phyloP scores from a whole-genome alignment of 1,140 invertebrate species.

The Drosophila bipectinata region DNA sequence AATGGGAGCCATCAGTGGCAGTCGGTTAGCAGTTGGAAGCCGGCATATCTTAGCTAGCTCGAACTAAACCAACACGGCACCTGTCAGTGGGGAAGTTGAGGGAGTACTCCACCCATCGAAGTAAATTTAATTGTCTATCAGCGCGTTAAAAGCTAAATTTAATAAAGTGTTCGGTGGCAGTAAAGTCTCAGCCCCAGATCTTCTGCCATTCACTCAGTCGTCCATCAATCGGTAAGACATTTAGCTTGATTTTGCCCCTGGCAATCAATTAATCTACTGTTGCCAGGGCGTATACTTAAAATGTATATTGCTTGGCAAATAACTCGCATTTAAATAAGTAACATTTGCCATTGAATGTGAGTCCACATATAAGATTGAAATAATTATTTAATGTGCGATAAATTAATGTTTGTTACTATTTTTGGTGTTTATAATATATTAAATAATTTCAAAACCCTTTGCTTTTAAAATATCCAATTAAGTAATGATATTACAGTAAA shows the following conservation, averaged over 20 bases:
- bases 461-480: constrained; percentile 27
- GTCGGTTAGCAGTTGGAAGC: constrained; percentile 15
- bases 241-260: constrained; percentile 29
- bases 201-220: constrained; percentile 19
- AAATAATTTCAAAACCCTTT: too few relatives aligned
- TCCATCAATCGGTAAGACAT: constrained; percentile 36
- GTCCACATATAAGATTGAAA: too few relatives aligned
- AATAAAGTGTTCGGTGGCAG: constrained; percentile 41
- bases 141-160: constrained; percentile 53
- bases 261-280: constrained; percentile 50
- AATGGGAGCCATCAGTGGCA: constrained; percentile 68
- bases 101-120: constrained; percentile 41
- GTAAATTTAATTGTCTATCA: constrained; percentile 71
- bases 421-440: too few relatives aligned
- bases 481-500: constrained; percentile 20
- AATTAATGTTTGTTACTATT: too few relatives aligned
- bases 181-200: constrained; percentile 34
- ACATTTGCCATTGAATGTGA: not conserved
- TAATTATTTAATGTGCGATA: too few relatives aligned
- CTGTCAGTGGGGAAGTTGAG: constrained; percentile 26
- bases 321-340: not conserved
- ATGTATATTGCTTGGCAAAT: not conserved
- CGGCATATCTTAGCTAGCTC: constrained; percentile 8
- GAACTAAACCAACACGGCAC: constrained; percentile 28
- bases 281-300: constrained; percentile 10